These are phyloP conservation scores for Cyanistes caeruleus DNA, from an alignment of 2,113 vertebrate genomes.

Conservation along the genomic window DNA sequence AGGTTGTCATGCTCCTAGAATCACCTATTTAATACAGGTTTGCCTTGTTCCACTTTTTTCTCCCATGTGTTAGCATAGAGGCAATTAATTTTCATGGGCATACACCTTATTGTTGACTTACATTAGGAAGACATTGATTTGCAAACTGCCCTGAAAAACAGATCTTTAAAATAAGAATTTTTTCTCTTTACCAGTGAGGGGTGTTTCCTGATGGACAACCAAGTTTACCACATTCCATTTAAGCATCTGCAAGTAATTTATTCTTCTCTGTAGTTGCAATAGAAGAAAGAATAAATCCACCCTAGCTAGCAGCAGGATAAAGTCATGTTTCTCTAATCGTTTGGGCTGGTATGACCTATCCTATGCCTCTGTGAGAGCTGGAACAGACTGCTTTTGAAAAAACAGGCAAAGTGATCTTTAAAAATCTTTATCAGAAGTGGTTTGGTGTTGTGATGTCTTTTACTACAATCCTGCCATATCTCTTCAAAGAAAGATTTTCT, in stretches of 20 bases:
- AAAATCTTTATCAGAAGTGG: neutral
- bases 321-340: neutral
- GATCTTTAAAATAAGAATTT: neutral
- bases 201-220: neutral
- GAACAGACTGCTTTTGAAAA: neutral
- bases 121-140: neutral
- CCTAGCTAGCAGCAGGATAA: neutral
- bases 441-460: neutral
- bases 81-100: neutral
- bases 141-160: neutral
- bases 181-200: neutral
- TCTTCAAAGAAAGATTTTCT: conserved; percentile 1
- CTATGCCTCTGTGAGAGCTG: neutral
- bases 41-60: neutral
- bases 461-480: neutral
- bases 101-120: neutral
- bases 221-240: neutral
- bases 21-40: neutral
- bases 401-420: neutral
- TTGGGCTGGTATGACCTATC: neutral
- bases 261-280: neutral
- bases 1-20: neutral
- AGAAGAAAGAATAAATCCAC: conserved; percentile 1
- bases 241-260: neutral
- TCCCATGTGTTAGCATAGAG: neutral